These are phyloP conservation scores for Megatriorchis doriae DNA, from an alignment of 2,113 vertebrate species.

Conservation along the genomic window DNA sequence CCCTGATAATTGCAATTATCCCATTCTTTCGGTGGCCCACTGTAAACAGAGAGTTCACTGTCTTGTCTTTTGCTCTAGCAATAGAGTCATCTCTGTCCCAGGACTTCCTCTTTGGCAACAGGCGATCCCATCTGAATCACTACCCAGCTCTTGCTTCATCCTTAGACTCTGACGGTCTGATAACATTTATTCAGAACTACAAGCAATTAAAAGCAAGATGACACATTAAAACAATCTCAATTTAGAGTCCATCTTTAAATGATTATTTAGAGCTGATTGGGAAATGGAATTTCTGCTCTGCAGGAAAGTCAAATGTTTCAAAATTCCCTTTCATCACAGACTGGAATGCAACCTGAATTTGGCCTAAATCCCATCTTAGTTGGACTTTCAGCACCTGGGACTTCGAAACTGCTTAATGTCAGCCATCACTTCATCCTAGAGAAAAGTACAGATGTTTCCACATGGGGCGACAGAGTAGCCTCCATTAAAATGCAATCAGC, in stretches of 20 bases:
- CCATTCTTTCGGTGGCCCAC: slow-evolving; percentile 47
- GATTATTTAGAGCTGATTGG: slow-evolving; percentile 35
- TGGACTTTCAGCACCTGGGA: slow-evolving; percentile 54
- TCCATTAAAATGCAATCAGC: not conserved
- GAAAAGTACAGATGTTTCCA: slow-evolving; percentile 36
- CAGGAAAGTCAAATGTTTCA: slow-evolving; percentile 5
- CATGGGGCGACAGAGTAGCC: not conserved
- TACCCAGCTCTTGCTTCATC: slow-evolving; percentile 50
- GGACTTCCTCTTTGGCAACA: slow-evolving; percentile 58
- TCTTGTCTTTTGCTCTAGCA: slow-evolving; percentile 49
- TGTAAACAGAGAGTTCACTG: slow-evolving; percentile 68
- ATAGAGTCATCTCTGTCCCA: slow-evolving; percentile 29
- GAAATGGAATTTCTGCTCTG: slow-evolving; percentile 50
- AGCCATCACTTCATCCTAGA: slow-evolving; percentile 29
- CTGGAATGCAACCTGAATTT: slow-evolving; percentile 56
- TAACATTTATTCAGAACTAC: not conserved
- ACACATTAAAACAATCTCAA: slow-evolving; percentile 10
- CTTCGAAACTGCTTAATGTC: slow-evolving; percentile 42
- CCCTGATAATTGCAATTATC: slow-evolving; percentile 62
- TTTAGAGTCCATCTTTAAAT: slow-evolving; percentile 22
- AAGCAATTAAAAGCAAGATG: slow-evolving; percentile 43
- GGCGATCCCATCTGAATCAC: not conserved
- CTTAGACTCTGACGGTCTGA: slow-evolving; percentile 30
- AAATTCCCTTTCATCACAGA: slow-evolving; percentile 45
- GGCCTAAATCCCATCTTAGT: slow-evolving; percentile 29